Evolutionary conservation across 2,113 vertebrate species (phyloP).

Genomic region (Saguinus midas): DNA sequence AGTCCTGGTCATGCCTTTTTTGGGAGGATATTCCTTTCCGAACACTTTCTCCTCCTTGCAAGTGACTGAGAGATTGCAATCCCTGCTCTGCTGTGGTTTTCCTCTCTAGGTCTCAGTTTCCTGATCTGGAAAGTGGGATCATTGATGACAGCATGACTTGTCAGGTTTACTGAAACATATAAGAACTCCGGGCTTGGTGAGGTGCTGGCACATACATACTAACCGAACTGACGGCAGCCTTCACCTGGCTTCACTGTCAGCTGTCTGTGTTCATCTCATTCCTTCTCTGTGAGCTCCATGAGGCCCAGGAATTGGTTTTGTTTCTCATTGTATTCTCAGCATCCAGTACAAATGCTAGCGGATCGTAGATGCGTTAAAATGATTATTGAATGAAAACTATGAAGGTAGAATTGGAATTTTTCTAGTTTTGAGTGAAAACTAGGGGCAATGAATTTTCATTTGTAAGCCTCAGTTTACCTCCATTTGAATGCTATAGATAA

Average conservation of each 20-base stretch:
- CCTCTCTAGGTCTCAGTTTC: not conserved
- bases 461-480: not conserved
- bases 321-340: not conserved
- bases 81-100: rapidly evolving
- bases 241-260: not conserved
- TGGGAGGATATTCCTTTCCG: not conserved
- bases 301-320: not conserved
- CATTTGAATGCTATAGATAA: rapidly evolving
- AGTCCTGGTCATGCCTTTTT: rapidly evolving
- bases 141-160: not conserved
- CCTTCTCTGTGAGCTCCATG: rapidly evolving
- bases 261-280: not conserved
- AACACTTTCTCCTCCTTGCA: not conserved
- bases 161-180: not conserved
- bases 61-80: too few species aligned
- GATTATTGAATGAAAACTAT: not conserved
- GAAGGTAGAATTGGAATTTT: not conserved
- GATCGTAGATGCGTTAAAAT: not conserved
- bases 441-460: not conserved
- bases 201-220: rapidly evolving
- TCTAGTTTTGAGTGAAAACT: not conserved
- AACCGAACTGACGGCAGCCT: too few species aligned
- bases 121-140: not conserved
- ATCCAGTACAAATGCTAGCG: not conserved
- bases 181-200: rapidly evolving